phyloP scores from a whole-genome alignment of 2,113 vertebrate species.

The Megalops atlanticus region DNA sequence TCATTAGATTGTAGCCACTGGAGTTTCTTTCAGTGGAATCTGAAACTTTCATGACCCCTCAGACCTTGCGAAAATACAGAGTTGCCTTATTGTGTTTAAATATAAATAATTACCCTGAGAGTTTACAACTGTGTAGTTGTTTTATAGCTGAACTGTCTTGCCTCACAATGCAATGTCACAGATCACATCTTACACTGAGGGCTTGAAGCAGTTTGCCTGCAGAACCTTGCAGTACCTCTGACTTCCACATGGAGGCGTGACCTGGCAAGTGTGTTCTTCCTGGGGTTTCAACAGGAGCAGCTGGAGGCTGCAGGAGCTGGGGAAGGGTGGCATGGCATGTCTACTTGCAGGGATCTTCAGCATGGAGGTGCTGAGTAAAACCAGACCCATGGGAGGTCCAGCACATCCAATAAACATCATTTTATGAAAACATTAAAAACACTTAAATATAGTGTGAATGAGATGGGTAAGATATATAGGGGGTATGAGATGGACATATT shows the following conservation, averaged over 20 bases:
- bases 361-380: too few species aligned
- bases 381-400: too few species aligned
- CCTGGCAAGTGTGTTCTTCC: not conserved
- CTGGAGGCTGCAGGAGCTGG: conserved; percentile 13
- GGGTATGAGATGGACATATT: too few species aligned
- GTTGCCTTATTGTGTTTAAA: conserved; percentile 44
- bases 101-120: conserved; percentile 45
- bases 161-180: conserved; percentile 22
- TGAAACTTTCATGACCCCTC: conserved; percentile 32
- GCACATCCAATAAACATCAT: too few species aligned
- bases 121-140: conserved; percentile 37
- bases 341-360: too few species aligned
- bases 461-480: too few species aligned
- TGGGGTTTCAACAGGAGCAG: not conserved
- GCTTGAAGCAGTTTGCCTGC: not conserved
- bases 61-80: conserved; percentile 38
- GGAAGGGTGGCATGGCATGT: conserved; percentile 25
- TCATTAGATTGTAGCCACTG: conserved; percentile 34
- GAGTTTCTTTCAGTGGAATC: conserved; percentile 37
- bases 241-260: not conserved
- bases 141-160: conserved; percentile 26
- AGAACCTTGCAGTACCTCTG: not conserved
- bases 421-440: too few species aligned
- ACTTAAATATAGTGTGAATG: too few species aligned
- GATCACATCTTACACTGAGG: not conserved